Conservation (phyloP, 2,888 invertebrate species). For the Acanthosepion pharaonis region DNA sequence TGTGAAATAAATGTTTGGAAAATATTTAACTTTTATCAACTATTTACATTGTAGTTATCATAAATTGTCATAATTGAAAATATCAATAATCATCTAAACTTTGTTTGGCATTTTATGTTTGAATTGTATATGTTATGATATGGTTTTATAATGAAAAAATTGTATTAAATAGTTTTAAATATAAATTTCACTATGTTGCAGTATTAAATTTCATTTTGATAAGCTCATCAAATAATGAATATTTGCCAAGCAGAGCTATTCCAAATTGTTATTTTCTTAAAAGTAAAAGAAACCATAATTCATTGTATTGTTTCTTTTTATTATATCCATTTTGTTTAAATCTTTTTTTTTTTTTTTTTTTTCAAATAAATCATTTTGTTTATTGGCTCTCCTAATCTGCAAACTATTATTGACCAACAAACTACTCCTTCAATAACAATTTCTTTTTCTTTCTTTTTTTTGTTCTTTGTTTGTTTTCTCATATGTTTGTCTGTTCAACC, state of each 20-base stretch:
- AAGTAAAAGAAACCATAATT: not conserved
- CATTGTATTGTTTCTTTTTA: not conserved
- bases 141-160: not conserved
- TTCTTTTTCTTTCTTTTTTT: not conserved
- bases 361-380: not conserved
- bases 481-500: no score
- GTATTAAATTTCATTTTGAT: not conserved
- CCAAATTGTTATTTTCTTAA: slow-evolving; percentile 35
- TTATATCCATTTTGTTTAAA: not conserved
- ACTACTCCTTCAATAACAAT: not conserved
- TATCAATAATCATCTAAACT: not conserved
- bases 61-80: not conserved
- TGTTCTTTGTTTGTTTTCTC: not conserved
- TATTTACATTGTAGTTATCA: not conserved
- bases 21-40: not conserved
- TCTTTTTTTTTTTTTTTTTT: not conserved
- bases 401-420: slow-evolving; percentile 21
- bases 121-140: not conserved
- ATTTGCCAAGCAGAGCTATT: slow-evolving; percentile 39
- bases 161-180: not conserved
- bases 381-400: not conserved
- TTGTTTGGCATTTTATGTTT: not conserved
- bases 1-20: not conserved
- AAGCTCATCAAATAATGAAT: not conserved
- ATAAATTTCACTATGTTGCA: not conserved